A percentile compares a stretch with the other conserved stretches of the same genome.
phyloP scores from a whole-genome alignment of 2,797 vertebrate species.

The Huso huso region DNA sequence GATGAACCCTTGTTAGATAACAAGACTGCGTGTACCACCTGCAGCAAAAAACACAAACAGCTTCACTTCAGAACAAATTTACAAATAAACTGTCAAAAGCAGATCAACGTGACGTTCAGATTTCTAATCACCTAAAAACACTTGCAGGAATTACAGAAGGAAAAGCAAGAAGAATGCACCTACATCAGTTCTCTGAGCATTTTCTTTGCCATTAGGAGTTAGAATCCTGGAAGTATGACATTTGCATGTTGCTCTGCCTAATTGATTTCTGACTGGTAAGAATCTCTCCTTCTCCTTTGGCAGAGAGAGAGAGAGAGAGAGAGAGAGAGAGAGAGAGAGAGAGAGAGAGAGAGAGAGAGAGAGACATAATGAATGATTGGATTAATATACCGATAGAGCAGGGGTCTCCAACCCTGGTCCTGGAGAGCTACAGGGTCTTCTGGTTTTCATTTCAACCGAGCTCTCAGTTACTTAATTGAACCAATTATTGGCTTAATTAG shows the following conservation, averaged over 20 bases:
- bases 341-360: neutral
- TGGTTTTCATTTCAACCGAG: too few species aligned
- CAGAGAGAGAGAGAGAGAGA: neutral
- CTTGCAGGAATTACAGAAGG: too few species aligned
- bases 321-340: neutral
- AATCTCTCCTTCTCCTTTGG: slow-evolving; percentile 62
- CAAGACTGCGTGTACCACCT: too few species aligned
- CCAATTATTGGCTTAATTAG: too few species aligned
- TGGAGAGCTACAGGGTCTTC: too few species aligned
- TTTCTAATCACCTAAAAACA: too few species aligned
- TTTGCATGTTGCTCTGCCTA: slow-evolving; percentile 52
- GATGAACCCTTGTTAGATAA: neutral
- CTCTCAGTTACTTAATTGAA: too few species aligned
- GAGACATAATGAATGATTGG: too few species aligned
- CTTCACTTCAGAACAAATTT: too few species aligned
- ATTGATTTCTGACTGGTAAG: slow-evolving; percentile 56
- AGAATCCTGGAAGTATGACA: slow-evolving; percentile 68
- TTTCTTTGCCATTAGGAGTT: slow-evolving; percentile 71
- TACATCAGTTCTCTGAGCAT: slow-evolving; percentile 67
- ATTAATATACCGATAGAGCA: neutral
- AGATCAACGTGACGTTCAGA: too few species aligned
- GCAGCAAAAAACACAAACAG: neutral
- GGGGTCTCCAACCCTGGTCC: too few species aligned
- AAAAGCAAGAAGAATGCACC: slow-evolving; percentile 22
- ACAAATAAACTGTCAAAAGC: too few species aligned